These are phyloP conservation scores for Pocillopora grandis DNA, from an alignment of 92 coral and sea anemone genomes.

Conservation along the genomic window DNA sequence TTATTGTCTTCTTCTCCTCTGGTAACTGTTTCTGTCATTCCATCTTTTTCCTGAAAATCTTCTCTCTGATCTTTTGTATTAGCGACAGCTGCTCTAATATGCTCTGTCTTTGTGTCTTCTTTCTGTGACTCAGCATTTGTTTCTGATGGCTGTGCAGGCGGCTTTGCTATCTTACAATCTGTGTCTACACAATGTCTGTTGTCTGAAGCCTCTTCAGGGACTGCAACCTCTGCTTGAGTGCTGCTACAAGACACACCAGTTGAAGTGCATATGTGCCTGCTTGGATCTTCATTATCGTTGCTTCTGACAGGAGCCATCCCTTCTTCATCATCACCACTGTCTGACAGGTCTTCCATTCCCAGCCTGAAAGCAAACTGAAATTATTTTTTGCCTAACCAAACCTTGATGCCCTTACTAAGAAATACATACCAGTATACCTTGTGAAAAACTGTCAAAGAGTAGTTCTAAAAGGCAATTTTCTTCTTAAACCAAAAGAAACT, in stretches of 20 bases:
- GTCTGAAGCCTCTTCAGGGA: conserved; percentile 24
- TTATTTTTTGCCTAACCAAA: background rate
- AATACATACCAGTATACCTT: no score
- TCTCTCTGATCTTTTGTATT: background rate
- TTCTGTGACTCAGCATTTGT: background rate
- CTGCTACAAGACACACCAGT: conserved; percentile 31
- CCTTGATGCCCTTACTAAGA: background rate
- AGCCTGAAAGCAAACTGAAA: conserved; percentile 16
- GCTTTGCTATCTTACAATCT: conserved; percentile 17
- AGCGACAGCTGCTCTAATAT: background rate
- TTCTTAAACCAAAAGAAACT: no score
- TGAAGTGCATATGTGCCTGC: conserved; percentile 10
- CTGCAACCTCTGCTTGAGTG: conserved; percentile 17
- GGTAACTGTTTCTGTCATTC: background rate
- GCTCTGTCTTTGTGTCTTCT: background rate
- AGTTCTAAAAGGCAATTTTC: no score
- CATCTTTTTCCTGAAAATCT: conserved; percentile 5
- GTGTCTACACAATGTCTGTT: conserved; percentile 36
- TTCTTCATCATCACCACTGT: conserved; percentile 65
- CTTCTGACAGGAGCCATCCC: background rate
- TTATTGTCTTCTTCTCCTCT: background rate
- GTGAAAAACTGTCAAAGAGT: no score
- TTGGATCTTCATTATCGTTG: conserved; percentile 1
- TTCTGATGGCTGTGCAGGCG: conserved; percentile 3
- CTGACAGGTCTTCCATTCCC: conserved; percentile 53